A percentile compares a stretch with the other conserved stretches of the same genome.
Evolutionary conservation across 2,797 vertebrate genomes (phyloP).

Genomic region (Typhlichthys eigenmanni): DNA sequence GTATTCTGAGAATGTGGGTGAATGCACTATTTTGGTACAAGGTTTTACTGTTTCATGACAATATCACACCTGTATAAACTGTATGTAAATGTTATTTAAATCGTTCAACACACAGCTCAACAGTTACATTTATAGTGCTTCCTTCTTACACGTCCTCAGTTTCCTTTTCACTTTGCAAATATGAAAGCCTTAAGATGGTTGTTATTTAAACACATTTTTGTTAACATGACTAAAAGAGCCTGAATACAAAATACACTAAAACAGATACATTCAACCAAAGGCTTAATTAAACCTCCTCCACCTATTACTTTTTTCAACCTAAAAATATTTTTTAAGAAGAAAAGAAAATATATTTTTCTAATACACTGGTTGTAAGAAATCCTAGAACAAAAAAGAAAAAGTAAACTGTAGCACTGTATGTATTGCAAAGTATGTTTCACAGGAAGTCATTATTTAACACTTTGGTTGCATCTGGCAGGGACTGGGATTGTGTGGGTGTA

Average conservation of each 20-base stretch:
- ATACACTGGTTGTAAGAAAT: constrained; percentile 41
- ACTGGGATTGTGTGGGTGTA: constrained; percentile 50
- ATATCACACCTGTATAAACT: neutral
- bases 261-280: constrained; percentile 1
- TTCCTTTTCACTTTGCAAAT: too few species aligned
- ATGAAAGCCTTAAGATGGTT: too few species aligned
- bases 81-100: neutral
- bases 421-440: constrained; percentile 38
- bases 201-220: too few species aligned
- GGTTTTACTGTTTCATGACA: constrained; percentile 10
- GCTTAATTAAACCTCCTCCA: constrained; percentile 29
- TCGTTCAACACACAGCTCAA: too few species aligned
- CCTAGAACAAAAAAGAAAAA: constrained; percentile 43
- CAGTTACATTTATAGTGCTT: too few species aligned
- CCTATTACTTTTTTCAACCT: constrained; percentile 19
- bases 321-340: constrained; percentile 8
- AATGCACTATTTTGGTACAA: constrained; percentile 1
- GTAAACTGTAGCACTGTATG: constrained; percentile 51
- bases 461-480: constrained; percentile 25
- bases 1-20: constrained; percentile 19
- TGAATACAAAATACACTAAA: neutral
- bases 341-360: constrained; percentile 17
- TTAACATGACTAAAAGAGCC: constrained; percentile 28
- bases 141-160: too few species aligned
- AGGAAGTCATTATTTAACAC: constrained; percentile 69